Evolutionary conservation across 2,113 vertebrate species (phyloP), one percentile per base, ranked within the genome.

Genomic region (Podarcis raffonei): DNA sequence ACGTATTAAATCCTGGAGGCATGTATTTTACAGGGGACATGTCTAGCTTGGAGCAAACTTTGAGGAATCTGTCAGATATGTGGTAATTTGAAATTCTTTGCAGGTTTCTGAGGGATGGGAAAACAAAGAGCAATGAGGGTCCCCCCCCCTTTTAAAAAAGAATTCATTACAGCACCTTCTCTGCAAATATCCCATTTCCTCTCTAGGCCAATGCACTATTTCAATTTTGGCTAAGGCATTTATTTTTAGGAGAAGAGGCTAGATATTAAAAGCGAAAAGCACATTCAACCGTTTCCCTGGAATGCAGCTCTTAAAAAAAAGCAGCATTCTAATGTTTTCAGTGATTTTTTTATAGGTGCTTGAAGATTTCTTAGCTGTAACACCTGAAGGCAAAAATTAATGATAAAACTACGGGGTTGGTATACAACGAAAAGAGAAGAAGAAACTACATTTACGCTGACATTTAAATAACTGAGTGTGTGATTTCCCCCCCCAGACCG

Each of bases 21-120:
- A n/a, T 65, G 25, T 83, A 78, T 83, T 91, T 62, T 86, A 32
- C 78, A 66, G 65, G 8, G 62, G 90, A 81, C 80, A 71, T 86
- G 89, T 83, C 80, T 94, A 53, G 25, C 91, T 90, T 87, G 84
- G 87, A 59, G 84, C 87, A 13, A 91, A 89, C 35, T 71, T 75
- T 68, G 86, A 92, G 72, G 25, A 85, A 65, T 42, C 88, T 93
- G 83, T 91, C 93, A 92, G 90, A 72, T 4, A 18, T 81, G 32
- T 37, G 87, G 1, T 71, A 53, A 69, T 89, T 94, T 59, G 90
- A 94, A 92, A 91, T 93, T 93, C 93, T 90, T 91, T 87, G 39
- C 86, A 87, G 84, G 87, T 92, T 94, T 90, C 81, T 48, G 69
- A 15, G 62, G 39, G 69, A 84, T 3, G 6, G 16, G 57, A 65